These are phyloP conservation scores for Grallaria varia DNA, from an alignment of 2,113 vertebrate species.

Conservation along the genomic window DNA sequence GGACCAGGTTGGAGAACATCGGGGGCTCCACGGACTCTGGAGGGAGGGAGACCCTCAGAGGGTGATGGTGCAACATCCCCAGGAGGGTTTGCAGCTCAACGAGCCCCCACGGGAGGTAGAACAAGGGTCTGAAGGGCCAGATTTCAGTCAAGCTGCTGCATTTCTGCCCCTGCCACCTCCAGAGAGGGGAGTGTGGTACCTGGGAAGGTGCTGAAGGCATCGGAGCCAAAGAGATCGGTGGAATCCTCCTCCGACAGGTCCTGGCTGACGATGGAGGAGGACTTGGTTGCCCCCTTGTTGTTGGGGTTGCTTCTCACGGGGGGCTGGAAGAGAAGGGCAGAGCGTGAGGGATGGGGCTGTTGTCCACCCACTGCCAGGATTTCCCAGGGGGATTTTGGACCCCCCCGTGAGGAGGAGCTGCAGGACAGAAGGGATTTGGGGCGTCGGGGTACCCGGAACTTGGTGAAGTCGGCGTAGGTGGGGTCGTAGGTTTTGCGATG, in stretches of 20 bases:
- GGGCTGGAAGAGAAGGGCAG: conserved; percentile 74
- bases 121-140: rapidly evolving
- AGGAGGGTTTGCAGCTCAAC: rapidly evolving
- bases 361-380: rapidly evolving
- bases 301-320: conserved; percentile 74
- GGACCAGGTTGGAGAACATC: conserved; percentile 80
- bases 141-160: rapidly evolving
- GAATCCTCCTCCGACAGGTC: conserved; percentile 78
- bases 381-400: rapidly evolving
- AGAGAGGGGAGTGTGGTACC: conserved; percentile 39
- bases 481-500: conserved; percentile 94
- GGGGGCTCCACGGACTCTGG: conserved; percentile 78
- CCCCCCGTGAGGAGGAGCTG: rapidly evolving
- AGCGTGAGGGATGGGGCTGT: rapidly evolving
- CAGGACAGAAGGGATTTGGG: rapidly evolving
- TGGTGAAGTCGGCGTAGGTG: conserved; percentile 88
- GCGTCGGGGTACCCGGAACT: conserved; percentile 83
- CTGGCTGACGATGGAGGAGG: conserved; percentile 75
- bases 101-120: no score
- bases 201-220: conserved; percentile 64
- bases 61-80: no score
- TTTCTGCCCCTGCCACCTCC: rapidly evolving
- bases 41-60: background rate
- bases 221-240: conserved; percentile 76
- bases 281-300: conserved; percentile 63